Conservation (phyloP, 1,140 invertebrate genomes). For the Bombus haemorrhoidalis region DNA sequence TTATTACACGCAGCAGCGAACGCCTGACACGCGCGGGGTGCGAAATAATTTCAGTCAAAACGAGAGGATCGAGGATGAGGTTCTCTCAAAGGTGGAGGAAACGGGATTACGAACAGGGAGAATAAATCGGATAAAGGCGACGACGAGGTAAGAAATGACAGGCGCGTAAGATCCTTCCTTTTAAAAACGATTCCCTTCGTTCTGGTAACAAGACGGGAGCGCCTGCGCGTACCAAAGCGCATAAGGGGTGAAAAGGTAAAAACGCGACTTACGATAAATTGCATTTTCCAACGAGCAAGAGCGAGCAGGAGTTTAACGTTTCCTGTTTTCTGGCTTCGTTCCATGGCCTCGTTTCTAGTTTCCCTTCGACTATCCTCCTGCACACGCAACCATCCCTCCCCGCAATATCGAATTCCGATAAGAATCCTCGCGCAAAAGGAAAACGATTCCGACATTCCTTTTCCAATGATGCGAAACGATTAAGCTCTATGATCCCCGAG, state of each 20-base stretch:
- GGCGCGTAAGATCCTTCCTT: slow-evolving; percentile 42
- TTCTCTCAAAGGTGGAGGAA: not conserved
- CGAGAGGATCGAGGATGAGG: not conserved
- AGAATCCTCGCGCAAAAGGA: slow-evolving; percentile 70
- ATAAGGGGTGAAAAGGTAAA: slow-evolving; percentile 8
- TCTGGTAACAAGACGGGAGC: slow-evolving; percentile 64
- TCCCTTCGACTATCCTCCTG: slow-evolving; percentile 15
- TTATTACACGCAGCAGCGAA: not conserved
- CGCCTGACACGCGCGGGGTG: not conserved
- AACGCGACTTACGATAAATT: slow-evolving; percentile 77
- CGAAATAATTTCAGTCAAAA: not conserved
- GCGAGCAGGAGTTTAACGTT: slow-evolving; percentile 58
- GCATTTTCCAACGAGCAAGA: slow-evolving; percentile 72
- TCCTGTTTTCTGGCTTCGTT: slow-evolving; percentile 77
- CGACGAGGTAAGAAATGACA: slow-evolving; percentile 39
- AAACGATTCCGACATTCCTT: slow-evolving; percentile 64
- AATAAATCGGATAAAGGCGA: slow-evolving; percentile 50
- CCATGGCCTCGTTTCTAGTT: slow-evolving; percentile 59
- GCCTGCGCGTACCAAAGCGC: not conserved
- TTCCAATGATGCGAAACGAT: slow-evolving; percentile 66
- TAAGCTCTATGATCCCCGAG: slow-evolving; percentile 50
- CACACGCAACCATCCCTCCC: not conserved
- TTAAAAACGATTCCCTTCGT: slow-evolving; percentile 54
- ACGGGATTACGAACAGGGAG: slow-evolving; percentile 8
- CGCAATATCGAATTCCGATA: slow-evolving; percentile 78